These are phyloP conservation scores for Spatulosminthurus flaviceps DNA, from an alignment of 2,888 invertebrate species.

Conservation along the genomic window DNA sequence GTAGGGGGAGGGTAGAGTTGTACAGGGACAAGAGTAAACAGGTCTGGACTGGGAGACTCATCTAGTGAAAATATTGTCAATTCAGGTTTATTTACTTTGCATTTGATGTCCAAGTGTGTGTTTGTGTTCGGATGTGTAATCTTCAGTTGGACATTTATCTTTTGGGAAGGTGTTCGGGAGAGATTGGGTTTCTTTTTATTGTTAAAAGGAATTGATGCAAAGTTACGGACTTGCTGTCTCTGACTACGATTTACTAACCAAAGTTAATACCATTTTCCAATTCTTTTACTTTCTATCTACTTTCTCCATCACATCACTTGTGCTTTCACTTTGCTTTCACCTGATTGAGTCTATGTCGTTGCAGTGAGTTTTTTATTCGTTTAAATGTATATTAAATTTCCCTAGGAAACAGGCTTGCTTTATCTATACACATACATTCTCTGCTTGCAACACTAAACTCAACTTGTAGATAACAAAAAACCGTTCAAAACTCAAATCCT, in stretches of 20 bases:
- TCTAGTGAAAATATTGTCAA: background rate
- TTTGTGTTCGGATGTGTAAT: too few relatives aligned
- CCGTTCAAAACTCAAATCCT: too few relatives aligned
- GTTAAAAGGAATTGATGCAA: background rate
- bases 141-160: background rate
- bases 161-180: background rate
- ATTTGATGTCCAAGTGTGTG: background rate
- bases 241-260: background rate
- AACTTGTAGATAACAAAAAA: too few relatives aligned
- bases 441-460: too few relatives aligned
- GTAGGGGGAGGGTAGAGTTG: background rate
- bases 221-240: background rate
- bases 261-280: background rate
- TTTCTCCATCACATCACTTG: conserved; percentile 4
- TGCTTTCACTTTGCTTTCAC: background rate
- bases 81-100: background rate
- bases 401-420: too few relatives aligned
- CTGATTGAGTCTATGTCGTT: too few relatives aligned
- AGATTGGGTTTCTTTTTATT: background rate
- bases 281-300: background rate
- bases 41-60: background rate
- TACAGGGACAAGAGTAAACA: background rate
- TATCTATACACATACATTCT: too few relatives aligned
- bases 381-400: too few relatives aligned
- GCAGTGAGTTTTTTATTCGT: too few relatives aligned